These are phyloP conservation scores for Delphinus delphis DNA, from an alignment of 2,113 vertebrate species.

Conservation along the genomic window DNA sequence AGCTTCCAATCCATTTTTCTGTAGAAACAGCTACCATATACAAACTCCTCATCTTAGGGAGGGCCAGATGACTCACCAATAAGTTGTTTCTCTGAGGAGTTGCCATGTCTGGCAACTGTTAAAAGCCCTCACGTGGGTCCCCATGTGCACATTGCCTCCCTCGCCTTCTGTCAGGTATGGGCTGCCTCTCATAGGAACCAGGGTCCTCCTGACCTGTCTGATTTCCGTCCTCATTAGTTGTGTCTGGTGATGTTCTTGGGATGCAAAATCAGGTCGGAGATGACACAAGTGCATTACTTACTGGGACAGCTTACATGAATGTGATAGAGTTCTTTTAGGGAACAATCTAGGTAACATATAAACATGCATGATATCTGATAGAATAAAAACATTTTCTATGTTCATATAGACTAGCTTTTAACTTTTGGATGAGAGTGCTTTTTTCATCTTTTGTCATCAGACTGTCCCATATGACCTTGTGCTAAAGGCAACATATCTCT, in stretches of 20 bases:
- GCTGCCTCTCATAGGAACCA: background rate
- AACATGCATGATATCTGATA: background rate
- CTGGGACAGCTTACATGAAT: background rate
- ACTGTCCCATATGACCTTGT: background rate
- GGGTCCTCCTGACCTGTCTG: background rate
- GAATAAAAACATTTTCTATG: background rate
- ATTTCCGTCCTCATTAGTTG: background rate
- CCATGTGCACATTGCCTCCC: fast-evolving
- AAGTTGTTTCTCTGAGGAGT: background rate
- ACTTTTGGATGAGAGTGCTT: background rate
- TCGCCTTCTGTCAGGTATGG: background rate
- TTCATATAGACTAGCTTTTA: background rate
- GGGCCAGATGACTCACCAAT: background rate
- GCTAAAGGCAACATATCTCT: background rate
- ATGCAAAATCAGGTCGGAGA: background rate
- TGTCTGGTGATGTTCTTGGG: background rate
- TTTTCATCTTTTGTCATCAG: background rate
- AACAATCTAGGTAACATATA: background rate
- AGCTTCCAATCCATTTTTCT: background rate
- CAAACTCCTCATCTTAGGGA: background rate
- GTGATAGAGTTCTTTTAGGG: background rate
- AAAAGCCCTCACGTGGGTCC: background rate
- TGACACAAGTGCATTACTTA: background rate
- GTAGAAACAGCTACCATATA: background rate
- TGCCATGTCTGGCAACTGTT: background rate